phyloP scores from a whole-genome alignment of 92 coral and sea anemone species.

The Pocillopora grandis region DNA sequence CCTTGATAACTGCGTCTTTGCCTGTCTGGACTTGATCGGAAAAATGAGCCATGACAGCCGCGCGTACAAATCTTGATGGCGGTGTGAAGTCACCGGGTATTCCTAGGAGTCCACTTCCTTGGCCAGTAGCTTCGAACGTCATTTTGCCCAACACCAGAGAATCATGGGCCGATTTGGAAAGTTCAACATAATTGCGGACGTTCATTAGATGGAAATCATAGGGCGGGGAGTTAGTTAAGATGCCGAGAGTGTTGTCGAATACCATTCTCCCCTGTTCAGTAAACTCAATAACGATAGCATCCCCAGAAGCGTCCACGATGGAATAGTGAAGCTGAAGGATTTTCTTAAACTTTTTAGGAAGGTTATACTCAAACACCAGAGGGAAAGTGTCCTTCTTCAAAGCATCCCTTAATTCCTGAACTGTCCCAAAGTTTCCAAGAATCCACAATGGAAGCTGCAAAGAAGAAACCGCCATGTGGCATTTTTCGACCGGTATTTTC shows the following conservation, averaged over 20 bases:
- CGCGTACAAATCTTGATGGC: constrained; percentile 29
- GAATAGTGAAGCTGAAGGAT: constrained; percentile 20
- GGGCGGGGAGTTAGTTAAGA: constrained; percentile 32
- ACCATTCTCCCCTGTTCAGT: constrained; percentile 12
- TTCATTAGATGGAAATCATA: constrained; percentile 28
- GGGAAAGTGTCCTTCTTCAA: constrained; percentile 7
- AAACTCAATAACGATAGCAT: constrained; percentile 23
- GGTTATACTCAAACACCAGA: neutral
- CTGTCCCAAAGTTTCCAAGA: constrained; percentile 36
- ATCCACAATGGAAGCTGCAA: constrained; percentile 21
- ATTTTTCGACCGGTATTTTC: constrained; percentile 8
- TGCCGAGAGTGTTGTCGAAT: constrained; percentile 10
- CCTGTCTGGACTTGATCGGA: constrained; percentile 1
- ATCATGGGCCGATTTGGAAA: constrained; percentile 21
- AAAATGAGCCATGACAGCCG: constrained; percentile 13
- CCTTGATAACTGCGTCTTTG: constrained; percentile 30
- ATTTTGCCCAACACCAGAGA: constrained; percentile 8
- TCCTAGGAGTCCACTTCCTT: constrained; percentile 32
- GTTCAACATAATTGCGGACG: constrained; percentile 25
- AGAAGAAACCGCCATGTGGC: constrained; percentile 8
- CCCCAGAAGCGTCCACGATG: constrained; percentile 22
- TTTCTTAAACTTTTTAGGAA: neutral
- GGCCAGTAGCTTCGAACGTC: constrained; percentile 5
- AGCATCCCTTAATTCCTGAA: neutral
- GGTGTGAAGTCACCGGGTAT: constrained; percentile 37